Evolutionary conservation across 2,797 vertebrate species (phyloP), one percentile per base, ranked within the genome.

Genomic region (Babyrousa celebensis): DNA sequence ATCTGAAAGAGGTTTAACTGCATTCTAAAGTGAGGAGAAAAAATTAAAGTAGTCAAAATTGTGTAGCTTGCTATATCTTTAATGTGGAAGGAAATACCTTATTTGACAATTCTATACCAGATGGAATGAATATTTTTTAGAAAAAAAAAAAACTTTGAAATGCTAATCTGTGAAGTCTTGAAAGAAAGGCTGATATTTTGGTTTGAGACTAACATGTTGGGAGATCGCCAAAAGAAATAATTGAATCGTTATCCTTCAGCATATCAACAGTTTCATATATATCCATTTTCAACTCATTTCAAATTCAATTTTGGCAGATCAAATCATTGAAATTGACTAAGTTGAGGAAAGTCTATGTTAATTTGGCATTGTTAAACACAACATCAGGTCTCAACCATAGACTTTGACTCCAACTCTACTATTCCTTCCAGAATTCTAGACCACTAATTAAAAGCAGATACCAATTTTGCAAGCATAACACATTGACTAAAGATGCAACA

Each of bases 101-200:
- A 85, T 93, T 97, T 96, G 83, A 71, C 40, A 96, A 79, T 3
- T 60, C 36, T 63, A 11, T 52, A 78, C 16, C 84, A 95, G 93
- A 96, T 93, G 83, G 80, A 96, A 58, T 78, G 48, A 23, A 94
- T 83, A 83, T 58, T 62, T 78, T 92, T 96, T 74, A 1, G 5
- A 54, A 54, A n/a, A 56, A 21, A 60, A 74, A 89, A 94, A 62
- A 43, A 52, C 65, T 5, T 83, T 70, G 36, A 95, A 94, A 92
- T 95, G 68, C 12, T 91, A 88, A 94, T 90, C 36, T 58, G 74
- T 40, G 27, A 84, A 88, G 23, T 40, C 82, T 92, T 16, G 56
- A 94, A 94, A 83, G 40, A 78, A 82, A 85, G 63, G 58, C 21
- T 89, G 68, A 74, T 92, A 74, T 86, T 92, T 93, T 85, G 58